These are phyloP conservation scores for Imbricaverruca yamaguchii DNA, from an alignment of 2,888 invertebrate species.

Conservation along the genomic window DNA sequence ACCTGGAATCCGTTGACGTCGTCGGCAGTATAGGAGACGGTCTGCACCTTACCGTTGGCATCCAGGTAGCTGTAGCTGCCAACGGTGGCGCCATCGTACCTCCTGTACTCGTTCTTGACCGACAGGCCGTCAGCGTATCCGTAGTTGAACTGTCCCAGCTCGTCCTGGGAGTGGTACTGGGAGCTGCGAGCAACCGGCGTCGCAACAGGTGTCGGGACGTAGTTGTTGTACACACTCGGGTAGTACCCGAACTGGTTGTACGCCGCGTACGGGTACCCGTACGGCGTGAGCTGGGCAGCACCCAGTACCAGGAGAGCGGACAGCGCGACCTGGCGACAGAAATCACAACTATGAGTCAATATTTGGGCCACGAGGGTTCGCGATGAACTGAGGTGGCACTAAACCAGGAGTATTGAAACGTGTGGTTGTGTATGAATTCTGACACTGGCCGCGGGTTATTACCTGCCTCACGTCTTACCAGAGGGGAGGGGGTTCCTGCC, in stretches of 20 bases:
- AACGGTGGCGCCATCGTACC: slow-evolving; percentile 29
- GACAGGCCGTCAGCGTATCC: slow-evolving; percentile 58
- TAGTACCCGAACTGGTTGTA: background rate
- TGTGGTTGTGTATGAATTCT: background rate
- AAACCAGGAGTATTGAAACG: background rate
- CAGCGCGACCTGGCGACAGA: background rate
- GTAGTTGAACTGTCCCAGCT: slow-evolving; percentile 51
- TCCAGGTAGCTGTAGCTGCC: slow-evolving; percentile 32
- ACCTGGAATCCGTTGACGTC: slow-evolving; percentile 51
- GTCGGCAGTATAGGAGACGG: slow-evolving; percentile 40
- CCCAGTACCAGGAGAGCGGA: background rate
- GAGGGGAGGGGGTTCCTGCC: too few relatives aligned
- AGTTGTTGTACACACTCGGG: background rate
- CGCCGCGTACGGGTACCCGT: background rate
- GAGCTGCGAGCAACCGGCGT: background rate
- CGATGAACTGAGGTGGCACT: background rate
- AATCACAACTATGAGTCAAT: background rate
- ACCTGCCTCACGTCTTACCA: too few relatives aligned
- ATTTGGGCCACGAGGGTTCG: background rate
- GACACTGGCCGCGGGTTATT: too few relatives aligned
- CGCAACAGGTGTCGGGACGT: background rate
- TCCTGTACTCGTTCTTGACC: slow-evolving; percentile 50
- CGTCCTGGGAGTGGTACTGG: slow-evolving; percentile 53
- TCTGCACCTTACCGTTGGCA: slow-evolving; percentile 48
- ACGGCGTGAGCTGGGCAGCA: background rate